A percentile compares a stretch with the other conserved stretches of the same genome.
These are phyloP conservation scores for Eupelmus urozonus DNA, from an alignment of 2,888 invertebrate genomes.

Conservation along the genomic window DNA sequence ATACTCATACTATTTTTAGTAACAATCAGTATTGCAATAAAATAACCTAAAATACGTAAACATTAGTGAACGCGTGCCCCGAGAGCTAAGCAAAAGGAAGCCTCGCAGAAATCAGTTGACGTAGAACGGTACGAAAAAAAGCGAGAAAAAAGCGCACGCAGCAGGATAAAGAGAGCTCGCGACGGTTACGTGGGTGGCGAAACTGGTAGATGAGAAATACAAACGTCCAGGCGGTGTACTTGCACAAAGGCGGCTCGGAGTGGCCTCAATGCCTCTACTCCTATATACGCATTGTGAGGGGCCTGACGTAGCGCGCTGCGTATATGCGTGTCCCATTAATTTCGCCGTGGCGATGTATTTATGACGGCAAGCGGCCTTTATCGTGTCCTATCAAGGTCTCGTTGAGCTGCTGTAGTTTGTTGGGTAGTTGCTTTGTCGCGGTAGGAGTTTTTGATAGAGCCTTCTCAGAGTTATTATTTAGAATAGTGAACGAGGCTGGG, in stretches of 20 bases:
- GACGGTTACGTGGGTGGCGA: conserved; percentile 68
- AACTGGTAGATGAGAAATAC: conserved; percentile 75
- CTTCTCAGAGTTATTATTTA: too few species aligned
- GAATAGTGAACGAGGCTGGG: too few species aligned
- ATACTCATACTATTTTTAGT: conserved; percentile 2
- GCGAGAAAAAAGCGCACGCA: not conserved
- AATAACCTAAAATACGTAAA: not conserved
- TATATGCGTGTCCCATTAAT: conserved; percentile 56
- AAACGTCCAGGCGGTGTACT: conserved; percentile 64
- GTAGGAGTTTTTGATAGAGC: too few species aligned
- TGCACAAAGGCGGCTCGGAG: conserved; percentile 52
- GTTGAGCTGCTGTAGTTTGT: too few species aligned
- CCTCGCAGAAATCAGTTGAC: conserved; percentile 9
- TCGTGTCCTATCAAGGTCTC: conserved; percentile 39
- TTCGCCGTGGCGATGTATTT: conserved; percentile 45
- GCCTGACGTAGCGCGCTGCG: conserved; percentile 2
- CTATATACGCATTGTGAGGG: conserved; percentile 25
- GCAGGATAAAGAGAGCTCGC: not conserved
- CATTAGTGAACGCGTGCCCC: not conserved
- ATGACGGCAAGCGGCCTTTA: conserved; percentile 42
- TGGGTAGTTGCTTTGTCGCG: too few species aligned
- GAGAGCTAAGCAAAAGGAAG: not conserved
- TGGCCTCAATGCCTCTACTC: conserved; percentile 28
- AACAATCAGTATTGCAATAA: not conserved
- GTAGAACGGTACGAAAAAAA: not conserved